Evolutionary conservation across 2,888 invertebrate genomes (phyloP), one percentile per base, ranked within the genome.

Genomic region (Galerucella nymphaeae): DNA sequence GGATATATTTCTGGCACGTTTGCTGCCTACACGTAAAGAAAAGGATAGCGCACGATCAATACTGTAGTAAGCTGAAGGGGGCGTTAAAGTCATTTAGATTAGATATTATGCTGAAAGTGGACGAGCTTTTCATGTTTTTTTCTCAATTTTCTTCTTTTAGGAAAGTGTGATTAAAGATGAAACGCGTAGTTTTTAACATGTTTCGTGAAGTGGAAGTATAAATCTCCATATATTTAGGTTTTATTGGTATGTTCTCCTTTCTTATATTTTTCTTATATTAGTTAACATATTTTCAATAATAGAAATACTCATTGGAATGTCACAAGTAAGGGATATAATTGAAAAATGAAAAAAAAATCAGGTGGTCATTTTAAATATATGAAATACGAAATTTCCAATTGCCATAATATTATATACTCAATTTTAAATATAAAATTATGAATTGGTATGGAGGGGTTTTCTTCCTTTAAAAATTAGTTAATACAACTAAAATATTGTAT

Each of bases 61-160:
- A 80, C 74, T 69, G 59, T 75, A 72, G 76, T 76, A 77, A 76
- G 80, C 79, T 74, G 75, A 77, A 77, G 79, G 79, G 79, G 80
- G 79, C 79, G 79, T 77, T 71, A 77, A 72, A 74, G 63, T 68
- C 73, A 71, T 63, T 73, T 42, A 64, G 63, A 70, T 63, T 70
- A 70, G 70, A 57, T 53, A 62, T 76, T 53, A 62, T 76, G 71
- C 73, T 58, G 50, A 69, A 57, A 58, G 45, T 38, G 50, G 61
- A 50, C 16, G 67, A 59, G 59, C 11, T 67, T 50, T 67, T 14
- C 50, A 16, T 11, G 65, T n/a, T 57, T 57, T 30, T 66, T 66
- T 59, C 64, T 45, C 18, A 13, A 16, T 50, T 59, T 38, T 41
- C 18, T 14, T n/a, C 13, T 16, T 16, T 13, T 14, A 20, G 55